Conservation (phyloP, 2,888 invertebrate species). For the Melieria omissa region DNA sequence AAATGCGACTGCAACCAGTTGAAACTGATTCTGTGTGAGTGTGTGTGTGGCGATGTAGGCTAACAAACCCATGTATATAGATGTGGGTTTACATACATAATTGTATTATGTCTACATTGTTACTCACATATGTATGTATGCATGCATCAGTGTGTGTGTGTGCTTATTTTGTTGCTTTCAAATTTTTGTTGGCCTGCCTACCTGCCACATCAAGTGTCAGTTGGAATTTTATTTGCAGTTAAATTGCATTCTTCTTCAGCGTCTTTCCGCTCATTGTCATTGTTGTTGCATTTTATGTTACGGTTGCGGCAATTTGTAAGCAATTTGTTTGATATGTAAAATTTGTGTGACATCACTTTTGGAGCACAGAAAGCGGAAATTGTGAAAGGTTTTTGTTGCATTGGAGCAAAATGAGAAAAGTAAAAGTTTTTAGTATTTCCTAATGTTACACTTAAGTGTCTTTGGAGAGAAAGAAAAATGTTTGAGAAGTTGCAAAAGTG, state of each 20-base stretch:
- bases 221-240: background rate
- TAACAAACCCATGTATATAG: no score
- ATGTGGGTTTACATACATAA: no score
- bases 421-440: no score
- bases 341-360: conserved; percentile 29
- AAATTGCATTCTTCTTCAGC: background rate
- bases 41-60: no score
- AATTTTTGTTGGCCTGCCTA: background rate
- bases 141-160: background rate
- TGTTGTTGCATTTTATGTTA: conserved; percentile 6
- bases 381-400: no score
- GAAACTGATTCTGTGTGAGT: no score
- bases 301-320: conserved; percentile 35
- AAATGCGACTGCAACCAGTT: no score
- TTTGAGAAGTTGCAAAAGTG: no score
- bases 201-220: conserved; percentile 6
- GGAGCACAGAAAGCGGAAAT: no score
- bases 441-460: no score
- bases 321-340: conserved; percentile 34
- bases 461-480: no score
- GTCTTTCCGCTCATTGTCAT: background rate
- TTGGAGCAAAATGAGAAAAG: no score
- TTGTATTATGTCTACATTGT: background rate
- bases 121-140: background rate
- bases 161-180: background rate